These are phyloP conservation scores for Acipenser transmontanus DNA, from an alignment of 2,797 vertebrate species.

Conservation along the genomic window DNA sequence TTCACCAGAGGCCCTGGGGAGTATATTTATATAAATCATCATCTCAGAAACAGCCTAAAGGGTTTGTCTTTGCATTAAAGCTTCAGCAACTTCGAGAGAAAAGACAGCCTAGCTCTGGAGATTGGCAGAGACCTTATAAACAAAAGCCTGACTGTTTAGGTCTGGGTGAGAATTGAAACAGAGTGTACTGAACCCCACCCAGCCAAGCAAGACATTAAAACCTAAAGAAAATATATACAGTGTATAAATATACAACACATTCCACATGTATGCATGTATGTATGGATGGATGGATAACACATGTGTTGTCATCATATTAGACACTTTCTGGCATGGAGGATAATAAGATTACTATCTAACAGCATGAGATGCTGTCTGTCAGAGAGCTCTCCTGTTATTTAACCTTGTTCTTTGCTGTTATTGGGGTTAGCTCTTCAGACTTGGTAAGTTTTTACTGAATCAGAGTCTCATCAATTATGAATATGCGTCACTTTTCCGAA, in stretches of 20 bases:
- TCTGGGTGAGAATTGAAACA: background rate
- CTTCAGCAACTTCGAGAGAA: conserved; percentile 13
- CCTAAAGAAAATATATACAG: background rate
- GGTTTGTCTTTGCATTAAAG: conserved; percentile 11
- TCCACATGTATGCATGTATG: no score
- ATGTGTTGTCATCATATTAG: no score
- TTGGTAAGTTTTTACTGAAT: no score
- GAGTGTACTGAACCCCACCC: background rate
- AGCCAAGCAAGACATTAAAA: conserved; percentile 1
- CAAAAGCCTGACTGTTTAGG: background rate
- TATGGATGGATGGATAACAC: no score
- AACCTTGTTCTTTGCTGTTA: no score
- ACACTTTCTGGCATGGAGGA: no score
- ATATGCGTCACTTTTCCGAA: no score
- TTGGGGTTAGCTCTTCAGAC: no score
- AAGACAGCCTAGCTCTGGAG: conserved; percentile 1
- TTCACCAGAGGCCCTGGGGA: conserved; percentile 13
- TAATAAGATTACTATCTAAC: no score
- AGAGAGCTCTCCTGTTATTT: no score
- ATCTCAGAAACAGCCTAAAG: conserved; percentile 9
- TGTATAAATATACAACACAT: background rate
- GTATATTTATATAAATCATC: conserved; percentile 13
- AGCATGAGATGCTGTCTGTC: no score
- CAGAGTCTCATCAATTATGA: no score
- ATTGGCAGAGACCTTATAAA: background rate